phyloP scores from a whole-genome alignment of 2,113 vertebrate genomes.

The Actenoides hombroni region DNA sequence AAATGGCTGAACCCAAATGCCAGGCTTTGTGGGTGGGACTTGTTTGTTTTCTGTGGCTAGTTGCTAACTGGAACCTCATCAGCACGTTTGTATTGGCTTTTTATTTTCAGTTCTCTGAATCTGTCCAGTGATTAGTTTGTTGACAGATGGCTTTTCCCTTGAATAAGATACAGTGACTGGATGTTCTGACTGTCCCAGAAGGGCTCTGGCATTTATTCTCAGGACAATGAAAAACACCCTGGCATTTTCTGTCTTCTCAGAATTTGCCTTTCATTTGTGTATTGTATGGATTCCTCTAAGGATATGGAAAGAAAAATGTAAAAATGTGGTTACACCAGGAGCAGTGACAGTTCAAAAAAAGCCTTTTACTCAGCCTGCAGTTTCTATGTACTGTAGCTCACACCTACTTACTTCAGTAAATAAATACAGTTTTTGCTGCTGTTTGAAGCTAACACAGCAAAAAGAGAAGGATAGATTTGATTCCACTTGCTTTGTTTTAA shows the following conservation, averaged over 20 bases:
- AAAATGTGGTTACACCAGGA: background rate
- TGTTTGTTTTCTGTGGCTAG: constrained; percentile 43
- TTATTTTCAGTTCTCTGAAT: constrained; percentile 61
- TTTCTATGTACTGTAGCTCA: background rate
- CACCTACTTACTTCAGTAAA: background rate
- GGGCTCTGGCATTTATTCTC: constrained; percentile 27
- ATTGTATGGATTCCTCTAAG: constrained; percentile 22
- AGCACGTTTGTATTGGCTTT: constrained; percentile 54
- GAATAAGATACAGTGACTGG: constrained; percentile 61
- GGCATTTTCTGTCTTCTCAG: constrained; percentile 39
- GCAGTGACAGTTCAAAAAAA: background rate
- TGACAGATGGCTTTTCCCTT: constrained; percentile 65
- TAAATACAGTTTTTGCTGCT: background rate
- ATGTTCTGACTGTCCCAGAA: constrained; percentile 57
- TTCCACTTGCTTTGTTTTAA: background rate
- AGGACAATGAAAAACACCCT: constrained; percentile 44
- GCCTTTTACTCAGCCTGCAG: background rate
- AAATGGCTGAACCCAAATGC: constrained; percentile 26
- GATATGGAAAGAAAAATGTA: constrained; percentile 5
- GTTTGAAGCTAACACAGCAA: background rate
- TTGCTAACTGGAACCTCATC: constrained; percentile 60
- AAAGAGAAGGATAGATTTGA: background rate
- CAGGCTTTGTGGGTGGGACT: constrained; percentile 17
- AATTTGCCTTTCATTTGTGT: constrained; percentile 40
- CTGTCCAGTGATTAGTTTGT: constrained; percentile 56